phyloP scores from a whole-genome alignment of 2,113 vertebrate species.

The Lucifuga dentata region DNA sequence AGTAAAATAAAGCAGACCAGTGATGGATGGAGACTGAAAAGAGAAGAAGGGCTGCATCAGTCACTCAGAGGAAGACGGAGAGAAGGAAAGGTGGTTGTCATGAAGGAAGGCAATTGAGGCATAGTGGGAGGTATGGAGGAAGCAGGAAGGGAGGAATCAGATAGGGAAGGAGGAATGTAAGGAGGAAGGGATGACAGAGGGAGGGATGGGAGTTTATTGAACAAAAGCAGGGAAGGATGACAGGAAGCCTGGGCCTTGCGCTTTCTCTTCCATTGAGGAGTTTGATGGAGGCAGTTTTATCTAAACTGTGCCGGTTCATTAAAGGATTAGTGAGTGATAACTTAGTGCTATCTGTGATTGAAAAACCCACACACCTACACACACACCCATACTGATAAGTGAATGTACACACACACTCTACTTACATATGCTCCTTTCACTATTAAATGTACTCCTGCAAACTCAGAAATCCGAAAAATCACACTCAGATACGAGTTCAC shows the following conservation, averaged over 20 bases:
- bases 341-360: constrained; percentile 62
- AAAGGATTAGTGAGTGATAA: constrained; percentile 73
- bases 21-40: constrained; percentile 16
- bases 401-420: constrained; percentile 12
- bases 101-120: constrained; percentile 28
- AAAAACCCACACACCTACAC: constrained; percentile 50
- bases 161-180: constrained; percentile 2
- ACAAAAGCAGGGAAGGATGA: constrained; percentile 14
- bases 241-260: neutral
- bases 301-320: constrained; percentile 66
- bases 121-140: constrained; percentile 14
- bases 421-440: constrained; percentile 8
- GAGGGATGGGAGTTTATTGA: constrained; percentile 8
- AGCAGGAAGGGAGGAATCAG: constrained; percentile 33
- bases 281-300: constrained; percentile 65
- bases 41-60: constrained; percentile 5
- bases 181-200: neutral
- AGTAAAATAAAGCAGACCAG: neutral
- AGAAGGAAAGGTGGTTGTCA: constrained; percentile 28
- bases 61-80: constrained; percentile 4
- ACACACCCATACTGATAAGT: constrained; percentile 33
- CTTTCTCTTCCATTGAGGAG: constrained; percentile 49
- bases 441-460: constrained; percentile 14
- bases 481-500: neutral
- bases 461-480: neutral